A percentile compares a stretch with the other conserved stretches of the same genome.
phyloP scores from a whole-genome alignment of 2,888 invertebrate species.

The Petrolisthes cinctipes region DNA sequence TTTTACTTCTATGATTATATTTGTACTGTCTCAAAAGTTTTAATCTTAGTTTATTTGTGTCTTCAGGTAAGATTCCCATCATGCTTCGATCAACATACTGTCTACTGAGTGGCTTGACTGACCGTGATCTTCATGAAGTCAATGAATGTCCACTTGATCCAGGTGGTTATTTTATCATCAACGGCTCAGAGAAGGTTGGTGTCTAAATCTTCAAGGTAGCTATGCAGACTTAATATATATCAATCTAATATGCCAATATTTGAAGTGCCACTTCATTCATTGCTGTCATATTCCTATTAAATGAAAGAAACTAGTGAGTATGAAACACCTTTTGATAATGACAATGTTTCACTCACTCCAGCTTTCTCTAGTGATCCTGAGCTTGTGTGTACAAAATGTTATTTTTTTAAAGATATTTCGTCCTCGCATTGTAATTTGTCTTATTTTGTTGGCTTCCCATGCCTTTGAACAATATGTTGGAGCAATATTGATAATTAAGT shows the following conservation, averaged over 20 bases:
- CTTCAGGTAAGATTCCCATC: slow-evolving; percentile 90
- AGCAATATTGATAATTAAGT: too few relatives aligned
- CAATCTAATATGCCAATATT: too few relatives aligned
- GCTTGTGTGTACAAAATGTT: background rate
- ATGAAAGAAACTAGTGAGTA: too few relatives aligned
- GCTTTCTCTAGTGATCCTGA: too few relatives aligned
- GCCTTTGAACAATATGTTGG: too few relatives aligned
- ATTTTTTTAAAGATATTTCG: background rate
- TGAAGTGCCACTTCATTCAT: too few relatives aligned
- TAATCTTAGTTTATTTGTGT: background rate
- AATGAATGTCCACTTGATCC: slow-evolving; percentile 99
- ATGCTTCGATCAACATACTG: slow-evolving; percentile 99
- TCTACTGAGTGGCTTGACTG: slow-evolving; percentile 90
- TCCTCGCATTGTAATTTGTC: background rate
- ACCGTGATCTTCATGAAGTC: slow-evolving; percentile 98
- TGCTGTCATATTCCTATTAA: too few relatives aligned
- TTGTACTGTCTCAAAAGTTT: background rate
- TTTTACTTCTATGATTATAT: background rate
- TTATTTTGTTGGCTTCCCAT: too few relatives aligned
- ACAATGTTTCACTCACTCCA: too few relatives aligned
- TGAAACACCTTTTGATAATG: too few relatives aligned
- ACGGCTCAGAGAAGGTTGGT: slow-evolving; percentile 93
- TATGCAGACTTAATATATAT: too few relatives aligned
- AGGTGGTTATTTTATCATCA: slow-evolving; percentile 99
- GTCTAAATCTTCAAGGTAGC: background rate